These are phyloP conservation scores for Hyppa rectilinea DNA, from an alignment of 2,888 invertebrate genomes.

Conservation along the genomic window DNA sequence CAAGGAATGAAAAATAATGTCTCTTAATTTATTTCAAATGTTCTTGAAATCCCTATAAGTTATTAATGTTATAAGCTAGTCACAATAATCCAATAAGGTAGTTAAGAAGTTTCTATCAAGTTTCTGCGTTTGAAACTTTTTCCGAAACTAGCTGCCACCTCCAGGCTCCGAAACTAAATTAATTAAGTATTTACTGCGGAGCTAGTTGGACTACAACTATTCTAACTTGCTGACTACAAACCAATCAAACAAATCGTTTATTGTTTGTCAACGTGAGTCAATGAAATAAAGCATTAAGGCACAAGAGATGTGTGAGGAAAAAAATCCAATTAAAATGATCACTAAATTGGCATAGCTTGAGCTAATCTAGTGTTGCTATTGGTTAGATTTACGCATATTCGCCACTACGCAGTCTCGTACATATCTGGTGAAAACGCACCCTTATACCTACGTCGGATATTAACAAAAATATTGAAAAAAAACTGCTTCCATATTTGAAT, in stretches of 20 bases:
- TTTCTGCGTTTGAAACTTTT: conserved; percentile 6
- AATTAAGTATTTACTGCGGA: conserved; percentile 30
- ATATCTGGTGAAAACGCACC: too few relatives aligned
- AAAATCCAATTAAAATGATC: too few relatives aligned
- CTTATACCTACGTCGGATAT: too few relatives aligned
- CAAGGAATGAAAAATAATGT: neutral
- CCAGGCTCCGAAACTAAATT: conserved; percentile 30
- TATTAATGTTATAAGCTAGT: neutral
- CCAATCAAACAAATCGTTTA: conserved; percentile 12
- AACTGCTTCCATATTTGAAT: neutral
- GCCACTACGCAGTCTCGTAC: too few relatives aligned
- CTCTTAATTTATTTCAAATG: neutral
- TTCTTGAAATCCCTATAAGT: neutral
- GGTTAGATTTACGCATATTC: too few relatives aligned
- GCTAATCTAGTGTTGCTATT: too few relatives aligned
- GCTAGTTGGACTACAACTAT: conserved; percentile 11
- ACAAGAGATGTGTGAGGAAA: too few relatives aligned
- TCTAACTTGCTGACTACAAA: conserved; percentile 17
- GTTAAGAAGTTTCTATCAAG: conserved; percentile 16
- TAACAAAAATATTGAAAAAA: neutral
- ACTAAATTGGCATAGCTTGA: too few relatives aligned
- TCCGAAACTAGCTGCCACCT: conserved; percentile 18
- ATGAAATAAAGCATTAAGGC: too few relatives aligned
- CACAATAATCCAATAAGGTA: conserved; percentile 13
- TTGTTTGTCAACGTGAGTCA: neutral